A percentile compares a stretch with the other conserved stretches of the same genome.
These are phyloP conservation scores for Hyposmocoma kahamanoa DNA, from an alignment of 1,140 invertebrate species.

Conservation along the genomic window DNA sequence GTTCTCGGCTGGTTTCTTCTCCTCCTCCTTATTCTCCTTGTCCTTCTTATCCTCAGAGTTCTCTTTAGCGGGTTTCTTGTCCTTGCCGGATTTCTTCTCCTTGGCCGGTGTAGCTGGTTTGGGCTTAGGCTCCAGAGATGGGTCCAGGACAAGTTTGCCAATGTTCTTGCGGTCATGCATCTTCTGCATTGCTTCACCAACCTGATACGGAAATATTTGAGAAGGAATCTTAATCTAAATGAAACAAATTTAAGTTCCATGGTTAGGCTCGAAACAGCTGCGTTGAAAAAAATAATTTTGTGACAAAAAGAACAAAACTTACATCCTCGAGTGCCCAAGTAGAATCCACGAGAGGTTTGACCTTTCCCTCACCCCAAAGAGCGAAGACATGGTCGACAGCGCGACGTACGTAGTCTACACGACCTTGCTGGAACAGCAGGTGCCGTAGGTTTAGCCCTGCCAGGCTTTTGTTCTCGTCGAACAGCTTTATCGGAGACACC, in stretches of 20 bases:
- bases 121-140: conserved; percentile 83
- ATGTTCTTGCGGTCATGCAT: conserved; percentile 94
- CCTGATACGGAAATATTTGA: conserved; percentile 67
- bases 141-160: conserved; percentile 90
- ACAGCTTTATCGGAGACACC: conserved; percentile 89
- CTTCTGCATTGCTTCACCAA: conserved; percentile 92
- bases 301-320: conserved; percentile 46
- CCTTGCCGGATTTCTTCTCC: conserved; percentile 79
- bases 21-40: conserved; percentile 78
- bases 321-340: conserved; percentile 91
- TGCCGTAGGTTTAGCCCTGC: conserved; percentile 89
- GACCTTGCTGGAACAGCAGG: conserved; percentile 86
- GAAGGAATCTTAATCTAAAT: not conserved
- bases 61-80: conserved; percentile 78
- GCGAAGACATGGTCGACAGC: conserved; percentile 83
- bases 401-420: conserved; percentile 79
- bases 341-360: conserved; percentile 89
- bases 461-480: conserved; percentile 90
- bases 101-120: conserved; percentile 85
- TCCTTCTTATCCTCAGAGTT: conserved; percentile 80
- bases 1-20: conserved; percentile 75
- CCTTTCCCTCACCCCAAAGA: conserved; percentile 84
- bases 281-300: not conserved
- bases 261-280: not conserved
- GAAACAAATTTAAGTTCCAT: not conserved